Evolutionary conservation across 2,888 invertebrate genomes (phyloP).

Genomic region (Crepidodera aurea): DNA sequence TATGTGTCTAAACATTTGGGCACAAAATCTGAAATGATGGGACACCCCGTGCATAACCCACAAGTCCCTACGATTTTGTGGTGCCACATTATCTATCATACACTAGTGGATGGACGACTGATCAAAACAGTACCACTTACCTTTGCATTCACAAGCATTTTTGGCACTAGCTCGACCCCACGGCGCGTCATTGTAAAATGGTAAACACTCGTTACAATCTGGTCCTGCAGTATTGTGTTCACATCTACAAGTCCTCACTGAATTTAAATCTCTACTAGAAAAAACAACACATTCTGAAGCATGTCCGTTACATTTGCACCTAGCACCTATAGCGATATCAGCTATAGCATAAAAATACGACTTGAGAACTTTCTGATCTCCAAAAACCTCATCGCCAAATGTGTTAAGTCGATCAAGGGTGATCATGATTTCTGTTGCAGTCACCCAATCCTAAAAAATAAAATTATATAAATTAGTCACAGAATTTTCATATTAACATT

Average conservation of each 20-base stretch:
- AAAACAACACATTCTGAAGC: constrained; percentile 86
- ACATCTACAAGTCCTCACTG: constrained; percentile 77
- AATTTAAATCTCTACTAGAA: constrained; percentile 66
- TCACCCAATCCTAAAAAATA: constrained; percentile 87
- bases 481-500: constrained; percentile 1
- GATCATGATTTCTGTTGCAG: constrained; percentile 92
- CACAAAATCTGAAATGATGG: too few species aligned
- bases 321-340: constrained; percentile 82
- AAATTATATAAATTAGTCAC: background rate
- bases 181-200: constrained; percentile 95
- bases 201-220: constrained; percentile 91
- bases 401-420: constrained; percentile 93
- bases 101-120: too few species aligned
- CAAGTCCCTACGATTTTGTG: too few species aligned
- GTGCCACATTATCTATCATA: too few species aligned
- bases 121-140: too few species aligned
- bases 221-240: constrained; percentile 96
- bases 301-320: constrained; percentile 99
- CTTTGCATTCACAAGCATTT: constrained; percentile 92
- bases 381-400: constrained; percentile 97
- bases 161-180: constrained; percentile 91
- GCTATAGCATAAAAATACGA: constrained; percentile 98
- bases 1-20: too few species aligned
- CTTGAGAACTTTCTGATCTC: constrained; percentile 88
- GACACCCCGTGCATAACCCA: too few species aligned